Conservation (phyloP, 2,888 invertebrate species). For the Orchesella flavescens region DNA sequence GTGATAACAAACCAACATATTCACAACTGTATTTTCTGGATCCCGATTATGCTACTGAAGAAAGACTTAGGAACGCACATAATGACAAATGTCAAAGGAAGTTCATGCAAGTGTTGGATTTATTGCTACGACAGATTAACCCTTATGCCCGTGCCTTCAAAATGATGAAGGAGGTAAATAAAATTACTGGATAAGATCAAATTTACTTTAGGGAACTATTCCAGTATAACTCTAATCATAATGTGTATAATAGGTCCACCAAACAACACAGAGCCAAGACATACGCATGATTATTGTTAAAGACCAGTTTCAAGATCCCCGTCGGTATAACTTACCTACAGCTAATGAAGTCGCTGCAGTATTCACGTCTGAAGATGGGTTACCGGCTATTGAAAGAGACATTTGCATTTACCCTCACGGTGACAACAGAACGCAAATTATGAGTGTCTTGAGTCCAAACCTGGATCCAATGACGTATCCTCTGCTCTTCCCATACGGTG, state of each 20-base stretch:
- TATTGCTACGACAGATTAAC: conserved; percentile 49
- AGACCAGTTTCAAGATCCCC: conserved; percentile 14
- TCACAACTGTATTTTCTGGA: conserved; percentile 62
- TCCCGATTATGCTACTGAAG: conserved; percentile 23
- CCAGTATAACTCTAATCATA: background rate
- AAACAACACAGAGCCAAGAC: background rate
- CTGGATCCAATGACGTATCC: conserved; percentile 71
- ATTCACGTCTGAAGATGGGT: conserved; percentile 62
- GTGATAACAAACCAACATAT: conserved; percentile 18
- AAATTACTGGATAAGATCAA: too few relatives aligned
- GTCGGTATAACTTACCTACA: conserved; percentile 67
- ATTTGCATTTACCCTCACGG: conserved; percentile 47
- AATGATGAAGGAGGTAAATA: conserved; percentile 66
- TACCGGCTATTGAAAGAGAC: conserved; percentile 68
- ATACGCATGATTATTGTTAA: conserved; percentile 22
- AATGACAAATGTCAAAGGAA: conserved; percentile 39
- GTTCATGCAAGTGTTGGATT: conserved; percentile 16
- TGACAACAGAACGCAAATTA: background rate
- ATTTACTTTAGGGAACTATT: too few relatives aligned
- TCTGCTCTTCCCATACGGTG: conserved; percentile 69
- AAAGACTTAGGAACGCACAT: conserved; percentile 18
- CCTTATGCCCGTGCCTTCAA: conserved; percentile 66
- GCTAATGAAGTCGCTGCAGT: conserved; percentile 67
- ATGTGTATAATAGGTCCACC: background rate
- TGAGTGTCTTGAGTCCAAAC: conserved; percentile 60